These are phyloP conservation scores for Porites australiensis DNA, from an alignment of 64 coral and sea anemone species.

Conservation along the genomic window DNA sequence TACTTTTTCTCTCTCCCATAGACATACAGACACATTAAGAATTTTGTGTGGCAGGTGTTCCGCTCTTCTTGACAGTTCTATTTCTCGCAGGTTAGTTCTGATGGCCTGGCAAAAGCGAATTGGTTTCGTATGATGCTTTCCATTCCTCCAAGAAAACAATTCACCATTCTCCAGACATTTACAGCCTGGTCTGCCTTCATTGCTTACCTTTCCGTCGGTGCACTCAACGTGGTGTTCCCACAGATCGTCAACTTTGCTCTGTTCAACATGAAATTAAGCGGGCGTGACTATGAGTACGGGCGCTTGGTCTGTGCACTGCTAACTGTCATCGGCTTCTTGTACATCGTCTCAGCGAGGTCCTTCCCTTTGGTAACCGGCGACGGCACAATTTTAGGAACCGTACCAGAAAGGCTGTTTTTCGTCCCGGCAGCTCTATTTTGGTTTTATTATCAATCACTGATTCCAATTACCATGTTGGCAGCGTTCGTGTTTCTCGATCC, in stretches of 20 bases:
- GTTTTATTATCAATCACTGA: conserved; percentile 6
- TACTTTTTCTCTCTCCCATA: too few species aligned
- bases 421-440: background rate
- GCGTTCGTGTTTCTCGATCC: conserved; percentile 2
- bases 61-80: background rate
- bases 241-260: background rate
- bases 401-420: conserved; percentile 42
- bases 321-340: conserved; percentile 48
- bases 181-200: background rate
- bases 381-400: conserved; percentile 37
- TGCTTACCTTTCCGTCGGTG: background rate
- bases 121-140: conserved; percentile 48
- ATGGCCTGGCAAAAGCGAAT: background rate
- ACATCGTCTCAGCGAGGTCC: conserved; percentile 17
- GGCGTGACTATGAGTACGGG: background rate
- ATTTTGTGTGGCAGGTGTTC: too few species aligned
- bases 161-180: background rate
- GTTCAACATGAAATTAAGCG: background rate
- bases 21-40: too few species aligned
- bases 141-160: background rate
- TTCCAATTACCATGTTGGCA: conserved; percentile 3
- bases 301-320: background rate
- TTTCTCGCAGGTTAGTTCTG: background rate
- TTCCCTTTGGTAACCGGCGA: background rate
- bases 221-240: background rate